Percentiles rank a stretch among this genome's conserved stretches.
Conservation (phyloP, 2,113 vertebrate species). For the Ciconia stormi region DNA sequence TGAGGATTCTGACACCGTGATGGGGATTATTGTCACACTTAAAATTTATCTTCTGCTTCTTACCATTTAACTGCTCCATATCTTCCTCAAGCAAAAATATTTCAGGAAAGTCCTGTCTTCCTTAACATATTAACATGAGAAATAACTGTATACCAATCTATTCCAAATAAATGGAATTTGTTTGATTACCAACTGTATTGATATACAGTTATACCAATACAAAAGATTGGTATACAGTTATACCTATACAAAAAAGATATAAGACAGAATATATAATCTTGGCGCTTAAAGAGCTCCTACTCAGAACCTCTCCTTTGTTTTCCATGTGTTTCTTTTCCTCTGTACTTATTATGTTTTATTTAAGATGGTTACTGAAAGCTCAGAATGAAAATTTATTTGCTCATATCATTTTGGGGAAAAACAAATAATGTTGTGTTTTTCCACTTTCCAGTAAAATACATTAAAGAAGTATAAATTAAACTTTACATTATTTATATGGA, state of each 20-base stretch:
- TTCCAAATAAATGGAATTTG: background rate
- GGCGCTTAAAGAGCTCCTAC: background rate
- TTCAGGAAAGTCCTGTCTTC: background rate
- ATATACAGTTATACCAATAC: background rate
- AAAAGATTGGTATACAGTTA: background rate
- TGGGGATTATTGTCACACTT: background rate
- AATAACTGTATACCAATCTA: background rate
- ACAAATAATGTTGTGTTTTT: background rate
- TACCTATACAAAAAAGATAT: background rate
- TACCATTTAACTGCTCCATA: background rate
- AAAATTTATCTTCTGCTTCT: background rate
- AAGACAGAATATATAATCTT: background rate
- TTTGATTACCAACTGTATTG: background rate
- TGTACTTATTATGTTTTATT: background rate
- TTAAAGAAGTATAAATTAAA: background rate
- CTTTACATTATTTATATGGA: background rate
- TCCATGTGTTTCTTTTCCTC: background rate
- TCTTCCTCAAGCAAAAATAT: background rate
- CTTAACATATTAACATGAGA: background rate
- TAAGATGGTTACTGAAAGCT: background rate
- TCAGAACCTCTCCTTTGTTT: background rate
- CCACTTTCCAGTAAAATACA: background rate
- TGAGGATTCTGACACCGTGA: background rate
- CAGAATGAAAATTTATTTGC: background rate
- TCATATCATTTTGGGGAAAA: background rate